These are phyloP conservation scores for Clistopyga incitator DNA, from an alignment of 2,888 invertebrate genomes.

Conservation along the genomic window DNA sequence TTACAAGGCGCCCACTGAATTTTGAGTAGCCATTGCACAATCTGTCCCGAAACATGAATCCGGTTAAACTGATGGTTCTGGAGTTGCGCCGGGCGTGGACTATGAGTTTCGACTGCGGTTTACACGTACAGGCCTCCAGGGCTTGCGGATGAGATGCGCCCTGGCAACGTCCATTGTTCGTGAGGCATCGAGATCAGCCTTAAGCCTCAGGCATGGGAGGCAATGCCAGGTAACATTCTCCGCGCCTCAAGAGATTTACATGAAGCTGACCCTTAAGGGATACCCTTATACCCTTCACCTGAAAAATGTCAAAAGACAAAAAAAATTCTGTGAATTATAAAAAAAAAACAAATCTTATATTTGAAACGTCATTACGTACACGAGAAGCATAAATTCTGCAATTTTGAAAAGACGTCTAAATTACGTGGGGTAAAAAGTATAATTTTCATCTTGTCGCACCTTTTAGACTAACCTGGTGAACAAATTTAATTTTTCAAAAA, in stretches of 20 bases:
- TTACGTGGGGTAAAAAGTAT: too few relatives aligned
- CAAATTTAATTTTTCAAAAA: too few relatives aligned
- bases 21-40: constrained; percentile 20
- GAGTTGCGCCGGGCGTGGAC: constrained; percentile 35
- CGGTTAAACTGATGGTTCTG: constrained; percentile 28
- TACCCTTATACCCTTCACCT: too few relatives aligned
- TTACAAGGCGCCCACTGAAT: constrained; percentile 19
- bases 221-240: constrained; percentile 17
- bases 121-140: constrained; percentile 34
- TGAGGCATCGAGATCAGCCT: constrained; percentile 41
- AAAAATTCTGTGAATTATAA: too few relatives aligned
- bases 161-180: constrained; percentile 38
- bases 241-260: background rate
- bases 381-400: too few relatives aligned
- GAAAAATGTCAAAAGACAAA: background rate
- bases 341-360: too few relatives aligned
- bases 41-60: constrained; percentile 37
- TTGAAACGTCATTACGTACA: too few relatives aligned
- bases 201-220: constrained; percentile 7
- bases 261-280: background rate
- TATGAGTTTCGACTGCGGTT: constrained; percentile 41
- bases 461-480: too few relatives aligned
- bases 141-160: constrained; percentile 43
- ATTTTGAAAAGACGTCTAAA: too few relatives aligned
- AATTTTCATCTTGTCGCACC: too few relatives aligned